Conservation (phyloP, 2,888 invertebrate species). For the Strigamia transsilvanica region DNA sequence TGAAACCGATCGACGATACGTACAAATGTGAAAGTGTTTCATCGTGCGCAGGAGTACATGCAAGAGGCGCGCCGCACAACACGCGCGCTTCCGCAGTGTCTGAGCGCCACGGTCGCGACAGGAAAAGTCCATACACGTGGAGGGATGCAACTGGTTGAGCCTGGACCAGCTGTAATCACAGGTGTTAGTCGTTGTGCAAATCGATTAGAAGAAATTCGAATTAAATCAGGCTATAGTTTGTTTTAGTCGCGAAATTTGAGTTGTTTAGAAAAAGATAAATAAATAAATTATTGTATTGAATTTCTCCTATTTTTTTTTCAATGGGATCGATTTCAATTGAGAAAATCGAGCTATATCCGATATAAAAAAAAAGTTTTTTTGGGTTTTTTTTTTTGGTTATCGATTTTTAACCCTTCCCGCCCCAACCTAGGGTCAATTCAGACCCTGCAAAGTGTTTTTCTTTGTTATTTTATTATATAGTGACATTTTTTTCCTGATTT, state of each 20-base stretch:
- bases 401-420: too few relatives aligned
- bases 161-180: constrained; percentile 10
- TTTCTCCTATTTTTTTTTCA: too few relatives aligned
- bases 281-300: too few relatives aligned
- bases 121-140: background rate
- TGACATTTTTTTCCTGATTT: too few relatives aligned
- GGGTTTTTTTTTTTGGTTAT: too few relatives aligned
- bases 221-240: background rate
- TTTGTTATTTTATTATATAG: too few relatives aligned
- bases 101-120: background rate
- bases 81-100: background rate
- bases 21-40: background rate
- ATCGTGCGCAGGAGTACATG: background rate
- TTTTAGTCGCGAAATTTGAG: background rate
- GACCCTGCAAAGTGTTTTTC: too few relatives aligned
- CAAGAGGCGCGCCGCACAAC: background rate
- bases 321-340: too few relatives aligned
- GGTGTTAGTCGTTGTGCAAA: background rate
- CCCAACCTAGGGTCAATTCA: too few relatives aligned
- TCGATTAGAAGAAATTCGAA: background rate
- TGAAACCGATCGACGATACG: background rate
- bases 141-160: background rate
- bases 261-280: background rate
- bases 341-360: too few relatives aligned
- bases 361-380: too few relatives aligned